These are phyloP conservation scores for Climacteris rufus DNA, from an alignment of 2,113 vertebrate genomes.

Conservation along the genomic window DNA sequence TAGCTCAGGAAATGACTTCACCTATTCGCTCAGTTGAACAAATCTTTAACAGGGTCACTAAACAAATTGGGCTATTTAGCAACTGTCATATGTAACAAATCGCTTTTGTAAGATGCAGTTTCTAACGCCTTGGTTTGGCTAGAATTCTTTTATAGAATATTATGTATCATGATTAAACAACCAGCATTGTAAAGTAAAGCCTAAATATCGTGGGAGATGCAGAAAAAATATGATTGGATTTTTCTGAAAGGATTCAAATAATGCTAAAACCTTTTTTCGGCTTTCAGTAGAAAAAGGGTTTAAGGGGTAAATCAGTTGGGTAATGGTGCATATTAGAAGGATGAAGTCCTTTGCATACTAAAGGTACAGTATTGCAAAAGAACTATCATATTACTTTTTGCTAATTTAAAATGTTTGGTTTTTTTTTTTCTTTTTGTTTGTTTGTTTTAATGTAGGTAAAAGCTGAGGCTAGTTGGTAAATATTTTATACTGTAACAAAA, in stretches of 20 bases:
- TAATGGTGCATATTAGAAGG: slow-evolving; percentile 1
- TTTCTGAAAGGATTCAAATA: background rate
- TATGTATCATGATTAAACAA: slow-evolving; percentile 1
- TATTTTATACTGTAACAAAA: slow-evolving; percentile 40
- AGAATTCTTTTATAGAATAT: slow-evolving; percentile 43
- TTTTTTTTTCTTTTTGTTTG: background rate
- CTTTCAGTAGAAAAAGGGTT: background rate
- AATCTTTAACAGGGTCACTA: slow-evolving; percentile 69
- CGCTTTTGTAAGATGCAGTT: slow-evolving; percentile 55
- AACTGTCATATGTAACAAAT: slow-evolving; percentile 56
- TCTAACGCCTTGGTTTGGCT: slow-evolving; percentile 52
- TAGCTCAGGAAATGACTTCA: slow-evolving; percentile 79
- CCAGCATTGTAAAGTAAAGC: slow-evolving; percentile 30
- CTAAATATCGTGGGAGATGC: background rate
- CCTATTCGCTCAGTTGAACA: slow-evolving; percentile 61
- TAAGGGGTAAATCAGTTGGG: background rate
- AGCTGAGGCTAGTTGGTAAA: slow-evolving; percentile 10
- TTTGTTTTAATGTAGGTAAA: background rate
- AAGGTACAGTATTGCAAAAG: slow-evolving; percentile 35
- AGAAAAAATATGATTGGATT: background rate
- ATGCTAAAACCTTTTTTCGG: background rate
- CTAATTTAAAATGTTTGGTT: background rate
- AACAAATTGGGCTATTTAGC: slow-evolving; percentile 61
- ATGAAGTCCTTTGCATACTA: slow-evolving; percentile 60
- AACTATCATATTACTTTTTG: background rate